These are phyloP conservation scores for Pristionchus entomophagus DNA, from an alignment of 2,888 invertebrate species.

Conservation along the genomic window DNA sequence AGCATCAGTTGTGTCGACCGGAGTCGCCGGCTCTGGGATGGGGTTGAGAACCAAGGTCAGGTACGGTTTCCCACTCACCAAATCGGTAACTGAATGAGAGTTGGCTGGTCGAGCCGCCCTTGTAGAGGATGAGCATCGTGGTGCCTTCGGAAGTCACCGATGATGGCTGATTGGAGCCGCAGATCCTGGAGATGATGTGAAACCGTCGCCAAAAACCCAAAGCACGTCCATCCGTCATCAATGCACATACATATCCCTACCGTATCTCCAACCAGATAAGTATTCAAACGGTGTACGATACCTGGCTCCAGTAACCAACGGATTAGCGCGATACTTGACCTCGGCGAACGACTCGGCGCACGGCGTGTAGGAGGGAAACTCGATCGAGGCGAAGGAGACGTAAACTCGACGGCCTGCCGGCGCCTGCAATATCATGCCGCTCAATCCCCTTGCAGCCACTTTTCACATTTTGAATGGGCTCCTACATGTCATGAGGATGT, in stretches of 20 bases:
- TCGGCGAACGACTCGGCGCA: slow-evolving; percentile 64
- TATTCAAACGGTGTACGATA: too few relatives aligned
- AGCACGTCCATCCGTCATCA: neutral
- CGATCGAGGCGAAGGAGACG: slow-evolving; percentile 58
- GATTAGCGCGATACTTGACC: slow-evolving; percentile 65
- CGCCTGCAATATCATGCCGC: slow-evolving; percentile 53
- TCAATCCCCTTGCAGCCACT: too few relatives aligned
- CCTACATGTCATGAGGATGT: too few relatives aligned
- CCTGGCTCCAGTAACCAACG: slow-evolving; percentile 63
- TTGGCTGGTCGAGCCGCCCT: slow-evolving; percentile 51
- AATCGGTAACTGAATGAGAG: slow-evolving; percentile 57
- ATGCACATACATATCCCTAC: neutral
- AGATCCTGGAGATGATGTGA: slow-evolving; percentile 51
- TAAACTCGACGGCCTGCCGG: slow-evolving; percentile 60
- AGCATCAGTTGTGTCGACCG: slow-evolving; percentile 2
- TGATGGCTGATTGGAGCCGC: slow-evolving; percentile 54
- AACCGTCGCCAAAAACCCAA: too few relatives aligned
- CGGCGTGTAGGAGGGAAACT: slow-evolving; percentile 57
- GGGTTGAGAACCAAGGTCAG: neutral
- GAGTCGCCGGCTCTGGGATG: slow-evolving; percentile 43
- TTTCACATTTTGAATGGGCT: too few relatives aligned
- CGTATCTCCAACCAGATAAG: neutral
- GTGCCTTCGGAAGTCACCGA: slow-evolving; percentile 55
- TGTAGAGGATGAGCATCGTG: slow-evolving; percentile 56
- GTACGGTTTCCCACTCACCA: slow-evolving; percentile 2